phyloP scores from a whole-genome alignment of 1,140 invertebrate genomes.

The Lethrus apterus region DNA sequence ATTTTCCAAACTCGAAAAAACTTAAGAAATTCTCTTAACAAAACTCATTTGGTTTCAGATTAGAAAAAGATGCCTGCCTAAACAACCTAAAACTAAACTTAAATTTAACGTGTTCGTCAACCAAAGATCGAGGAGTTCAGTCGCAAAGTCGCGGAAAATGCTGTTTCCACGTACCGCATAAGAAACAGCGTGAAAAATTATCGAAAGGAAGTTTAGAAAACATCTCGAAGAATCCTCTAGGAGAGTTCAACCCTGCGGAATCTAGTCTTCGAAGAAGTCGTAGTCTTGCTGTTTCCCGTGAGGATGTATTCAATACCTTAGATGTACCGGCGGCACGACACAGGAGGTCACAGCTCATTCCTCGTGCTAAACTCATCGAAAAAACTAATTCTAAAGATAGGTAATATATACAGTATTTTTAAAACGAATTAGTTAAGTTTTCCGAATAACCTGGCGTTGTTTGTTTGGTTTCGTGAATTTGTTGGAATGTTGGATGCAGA shows the following conservation, averaged over 20 bases:
- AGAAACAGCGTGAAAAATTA: slow-evolving; percentile 38
- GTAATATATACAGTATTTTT: slow-evolving; percentile 40
- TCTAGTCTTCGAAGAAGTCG: slow-evolving; percentile 62
- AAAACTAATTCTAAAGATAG: slow-evolving; percentile 57
- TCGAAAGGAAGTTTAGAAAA: slow-evolving; percentile 33
- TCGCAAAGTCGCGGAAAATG: slow-evolving; percentile 4
- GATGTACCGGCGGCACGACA: slow-evolving; percentile 48
- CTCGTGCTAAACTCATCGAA: slow-evolving; percentile 66
- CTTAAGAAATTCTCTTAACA: too few species aligned
- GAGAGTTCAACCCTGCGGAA: slow-evolving; percentile 35
- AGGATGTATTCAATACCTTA: slow-evolving; percentile 61
- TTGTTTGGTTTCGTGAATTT: too few species aligned
- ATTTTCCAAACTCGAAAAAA: too few species aligned
- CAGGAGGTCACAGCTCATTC: slow-evolving; percentile 65
- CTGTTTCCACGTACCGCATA: slow-evolving; percentile 16
- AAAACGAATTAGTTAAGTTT: too few species aligned
- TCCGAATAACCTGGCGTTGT: too few species aligned
- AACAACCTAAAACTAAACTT: slow-evolving; percentile 32
- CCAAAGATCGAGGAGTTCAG: slow-evolving; percentile 20
- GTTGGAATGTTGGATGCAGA: too few species aligned
- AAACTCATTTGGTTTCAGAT: slow-evolving; percentile 26
- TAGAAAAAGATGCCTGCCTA: slow-evolving; percentile 30
- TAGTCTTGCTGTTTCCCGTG: slow-evolving; percentile 68
- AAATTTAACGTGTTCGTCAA: slow-evolving; percentile 14
- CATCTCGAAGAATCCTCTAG: slow-evolving; percentile 32